Conservation (phyloP, 2,113 vertebrate genomes). For the Butastur rufipennis region DNA sequence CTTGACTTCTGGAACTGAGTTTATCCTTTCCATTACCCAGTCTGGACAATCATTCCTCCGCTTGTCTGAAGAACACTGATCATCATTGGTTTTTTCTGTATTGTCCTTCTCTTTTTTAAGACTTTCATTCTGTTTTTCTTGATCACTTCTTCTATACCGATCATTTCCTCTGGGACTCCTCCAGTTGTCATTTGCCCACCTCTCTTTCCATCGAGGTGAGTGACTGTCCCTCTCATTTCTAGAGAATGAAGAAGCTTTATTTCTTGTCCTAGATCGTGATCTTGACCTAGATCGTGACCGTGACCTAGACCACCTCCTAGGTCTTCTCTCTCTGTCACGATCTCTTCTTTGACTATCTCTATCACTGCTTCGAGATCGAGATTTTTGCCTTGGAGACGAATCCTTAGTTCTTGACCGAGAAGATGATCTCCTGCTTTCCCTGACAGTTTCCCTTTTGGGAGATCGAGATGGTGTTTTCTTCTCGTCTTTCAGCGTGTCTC, state of each 20-base stretch:
- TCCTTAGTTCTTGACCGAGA: constrained; percentile 65
- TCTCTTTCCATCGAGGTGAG: constrained; percentile 86
- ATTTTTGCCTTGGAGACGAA: constrained; percentile 73
- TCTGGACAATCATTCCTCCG: constrained; percentile 83
- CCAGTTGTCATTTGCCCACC: constrained; percentile 79
- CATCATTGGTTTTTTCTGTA: constrained; percentile 66
- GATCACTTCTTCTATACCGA: constrained; percentile 73
- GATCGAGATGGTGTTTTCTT: constrained; percentile 79
- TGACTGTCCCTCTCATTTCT: constrained; percentile 77
- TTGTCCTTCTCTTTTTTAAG: constrained; percentile 73
- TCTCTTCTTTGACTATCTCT: constrained; percentile 81
- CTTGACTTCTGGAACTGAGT: constrained; percentile 72
- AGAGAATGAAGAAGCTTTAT: constrained; percentile 75
- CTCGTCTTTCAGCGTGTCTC: constrained; percentile 47
- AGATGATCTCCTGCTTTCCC: constrained; percentile 71
- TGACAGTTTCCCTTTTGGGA: constrained; percentile 78
- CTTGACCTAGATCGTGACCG: constrained; percentile 83
- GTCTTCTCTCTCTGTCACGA: constrained; percentile 79
- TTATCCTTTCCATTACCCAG: constrained; percentile 89
- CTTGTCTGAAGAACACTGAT: constrained; percentile 75
- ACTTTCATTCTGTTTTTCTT: constrained; percentile 76
- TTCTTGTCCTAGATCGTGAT: constrained; percentile 77
- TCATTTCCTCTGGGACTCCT: constrained; percentile 78
- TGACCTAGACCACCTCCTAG: constrained; percentile 80
- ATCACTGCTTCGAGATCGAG: constrained; percentile 80